Percentiles rank a stretch among this genome's conserved stretches.
These are phyloP conservation scores for Chanos chanos DNA, from an alignment of 2,797 vertebrate genomes.

Conservation along the genomic window DNA sequence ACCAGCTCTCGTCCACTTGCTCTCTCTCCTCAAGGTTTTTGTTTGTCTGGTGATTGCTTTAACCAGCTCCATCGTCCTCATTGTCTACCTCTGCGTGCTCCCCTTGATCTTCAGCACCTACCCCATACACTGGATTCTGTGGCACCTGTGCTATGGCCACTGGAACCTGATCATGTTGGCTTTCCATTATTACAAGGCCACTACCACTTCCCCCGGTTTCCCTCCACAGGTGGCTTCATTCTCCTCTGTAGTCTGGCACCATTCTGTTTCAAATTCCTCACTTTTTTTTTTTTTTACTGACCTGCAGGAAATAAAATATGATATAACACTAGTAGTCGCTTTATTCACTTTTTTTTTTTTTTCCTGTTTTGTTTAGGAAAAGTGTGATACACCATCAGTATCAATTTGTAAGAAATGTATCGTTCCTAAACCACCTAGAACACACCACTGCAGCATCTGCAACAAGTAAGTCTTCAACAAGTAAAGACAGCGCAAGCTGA, in stretches of 20 bases:
- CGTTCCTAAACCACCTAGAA: slow-evolving; percentile 87
- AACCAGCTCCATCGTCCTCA: slow-evolving; percentile 84
- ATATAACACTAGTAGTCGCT: too few relatives aligned
- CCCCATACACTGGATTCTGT: slow-evolving; percentile 75
- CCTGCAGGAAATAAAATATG: background rate
- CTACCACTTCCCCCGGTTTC: slow-evolving; percentile 83
- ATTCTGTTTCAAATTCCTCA: background rate
- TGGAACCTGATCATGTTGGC: slow-evolving; percentile 93
- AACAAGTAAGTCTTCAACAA: slow-evolving; percentile 71
- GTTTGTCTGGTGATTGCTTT: slow-evolving; percentile 85
- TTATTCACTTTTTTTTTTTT: background rate
- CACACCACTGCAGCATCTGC: slow-evolving; percentile 98
- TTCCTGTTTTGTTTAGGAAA: slow-evolving; percentile 65
- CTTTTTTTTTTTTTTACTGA: too few relatives aligned
- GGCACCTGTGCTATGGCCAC: slow-evolving; percentile 91
- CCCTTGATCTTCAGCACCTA: slow-evolving; percentile 88
- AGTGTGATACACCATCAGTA: slow-evolving; percentile 74
- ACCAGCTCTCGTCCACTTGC: background rate
- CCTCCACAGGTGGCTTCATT: slow-evolving; percentile 78
- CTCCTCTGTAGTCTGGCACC: background rate
- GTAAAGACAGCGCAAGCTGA: background rate
- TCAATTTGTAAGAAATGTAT: slow-evolving; percentile 97
- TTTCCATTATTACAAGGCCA: slow-evolving; percentile 97
- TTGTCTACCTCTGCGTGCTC: slow-evolving; percentile 87
- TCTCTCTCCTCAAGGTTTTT: slow-evolving; percentile 77